phyloP scores from a whole-genome alignment of 2,797 vertebrate genomes.

The Florisuga fusca region DNA sequence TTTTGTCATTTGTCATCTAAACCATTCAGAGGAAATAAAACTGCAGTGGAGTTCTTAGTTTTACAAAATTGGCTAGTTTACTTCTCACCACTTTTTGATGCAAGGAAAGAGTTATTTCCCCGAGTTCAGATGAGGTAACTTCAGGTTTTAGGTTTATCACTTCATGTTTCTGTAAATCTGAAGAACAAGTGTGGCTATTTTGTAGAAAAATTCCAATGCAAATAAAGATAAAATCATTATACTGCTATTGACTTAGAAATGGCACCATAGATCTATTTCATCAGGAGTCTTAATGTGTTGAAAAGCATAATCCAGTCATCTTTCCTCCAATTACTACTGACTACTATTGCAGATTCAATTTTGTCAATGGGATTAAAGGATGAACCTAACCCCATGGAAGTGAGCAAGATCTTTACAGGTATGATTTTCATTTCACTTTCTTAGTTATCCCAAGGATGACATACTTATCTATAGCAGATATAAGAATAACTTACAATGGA shows the following conservation, averaged over 20 bases:
- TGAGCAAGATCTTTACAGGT: not conserved
- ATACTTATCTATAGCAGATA: not conserved
- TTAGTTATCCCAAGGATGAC: not conserved
- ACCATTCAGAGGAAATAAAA: not conserved
- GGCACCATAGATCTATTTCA: not conserved
- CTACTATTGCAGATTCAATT: not conserved
- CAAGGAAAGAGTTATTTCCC: not conserved
- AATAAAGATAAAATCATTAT: not conserved
- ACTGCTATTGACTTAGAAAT: not conserved
- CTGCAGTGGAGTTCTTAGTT: not conserved
- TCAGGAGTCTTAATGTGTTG: not conserved
- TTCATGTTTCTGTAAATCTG: not conserved
- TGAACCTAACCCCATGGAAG: not conserved
- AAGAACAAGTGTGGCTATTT: not conserved
- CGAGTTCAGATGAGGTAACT: not conserved
- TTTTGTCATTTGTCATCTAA: slow-evolving; percentile 9
- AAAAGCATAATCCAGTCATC: not conserved
- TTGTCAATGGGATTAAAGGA: not conserved
- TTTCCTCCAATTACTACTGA: not conserved
- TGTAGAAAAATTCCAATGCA: not conserved
- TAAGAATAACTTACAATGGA: not conserved
- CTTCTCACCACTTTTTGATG: not conserved
- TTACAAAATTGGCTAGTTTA: not conserved
- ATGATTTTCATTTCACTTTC: not conserved
- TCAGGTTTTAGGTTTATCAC: not conserved